Evolutionary conservation across 2,888 invertebrate species (phyloP).

Genomic region (Argyresthia goedartella): DNA sequence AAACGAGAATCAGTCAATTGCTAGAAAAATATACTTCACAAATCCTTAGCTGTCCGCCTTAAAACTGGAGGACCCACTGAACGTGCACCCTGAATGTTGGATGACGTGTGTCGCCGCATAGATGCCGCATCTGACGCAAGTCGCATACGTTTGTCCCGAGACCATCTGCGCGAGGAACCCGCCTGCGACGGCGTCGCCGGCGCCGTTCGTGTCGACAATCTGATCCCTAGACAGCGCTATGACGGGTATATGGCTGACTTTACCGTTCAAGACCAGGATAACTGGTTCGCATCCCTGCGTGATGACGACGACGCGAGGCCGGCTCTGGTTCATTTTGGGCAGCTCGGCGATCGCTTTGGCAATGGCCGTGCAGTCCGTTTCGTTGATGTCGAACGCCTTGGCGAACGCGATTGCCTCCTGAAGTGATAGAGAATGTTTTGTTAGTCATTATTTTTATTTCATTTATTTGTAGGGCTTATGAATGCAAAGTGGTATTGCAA

Average conservation of each 20-base stretch:
- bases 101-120: conserved; percentile 91
- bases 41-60: conserved; percentile 18
- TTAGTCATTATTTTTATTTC: too few species aligned
- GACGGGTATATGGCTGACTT: conserved; percentile 79
- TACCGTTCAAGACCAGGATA: conserved; percentile 80
- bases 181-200: conserved; percentile 98
- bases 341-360: conserved; percentile 82
- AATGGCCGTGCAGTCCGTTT: conserved; percentile 84
- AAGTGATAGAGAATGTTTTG: conserved; percentile 19
- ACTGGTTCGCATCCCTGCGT: conserved; percentile 93
- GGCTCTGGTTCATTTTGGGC: conserved; percentile 80
- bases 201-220: conserved; percentile 97
- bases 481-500: too few species aligned
- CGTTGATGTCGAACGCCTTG: conserved; percentile 78
- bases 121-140: conserved; percentile 88
- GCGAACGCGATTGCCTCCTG: conserved; percentile 93
- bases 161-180: conserved; percentile 93
- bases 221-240: conserved; percentile 74
- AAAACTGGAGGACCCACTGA: conserved; percentile 75
- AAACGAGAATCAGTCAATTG: too few species aligned
- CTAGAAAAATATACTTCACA: background rate
- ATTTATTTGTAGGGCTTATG: too few species aligned
- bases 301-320: conserved; percentile 85
- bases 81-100: conserved; percentile 92
- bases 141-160: conserved; percentile 75